phyloP scores from a whole-genome alignment of 2,888 invertebrate species.

The Carcina quercana region DNA sequence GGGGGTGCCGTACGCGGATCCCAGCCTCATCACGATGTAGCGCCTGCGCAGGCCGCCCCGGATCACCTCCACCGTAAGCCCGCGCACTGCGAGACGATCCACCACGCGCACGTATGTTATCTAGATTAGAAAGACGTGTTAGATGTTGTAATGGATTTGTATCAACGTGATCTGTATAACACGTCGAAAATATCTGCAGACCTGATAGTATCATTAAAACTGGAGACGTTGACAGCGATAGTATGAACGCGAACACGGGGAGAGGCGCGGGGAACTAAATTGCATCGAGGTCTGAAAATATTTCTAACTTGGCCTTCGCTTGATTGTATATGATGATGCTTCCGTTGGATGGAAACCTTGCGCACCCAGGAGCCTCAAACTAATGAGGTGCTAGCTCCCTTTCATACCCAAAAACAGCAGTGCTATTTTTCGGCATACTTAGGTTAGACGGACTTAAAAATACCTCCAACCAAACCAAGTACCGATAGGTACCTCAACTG shows the following conservation, averaged over 20 bases:
- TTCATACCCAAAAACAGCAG: too few species aligned
- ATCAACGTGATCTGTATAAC: too few species aligned
- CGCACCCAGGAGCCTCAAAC: too few species aligned
- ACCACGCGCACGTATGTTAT: conserved; percentile 51
- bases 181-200: too few species aligned
- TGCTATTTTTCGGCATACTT: too few species aligned
- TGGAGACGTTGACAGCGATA: not conserved
- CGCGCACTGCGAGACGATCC: conserved; percentile 45
- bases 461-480: too few species aligned
- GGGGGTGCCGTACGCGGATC: conserved; percentile 38
- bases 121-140: conserved; percentile 23
- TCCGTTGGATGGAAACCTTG: too few species aligned
- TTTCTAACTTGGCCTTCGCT: too few species aligned
- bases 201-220: too few species aligned
- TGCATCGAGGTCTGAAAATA: not conserved
- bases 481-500: not conserved
- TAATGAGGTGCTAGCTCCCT: too few species aligned
- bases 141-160: too few species aligned
- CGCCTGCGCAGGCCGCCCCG: conserved; percentile 44
- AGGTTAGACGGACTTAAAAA: not conserved
- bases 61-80: conserved; percentile 34
- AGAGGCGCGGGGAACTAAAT: not conserved
- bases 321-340: too few species aligned
- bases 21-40: conserved; percentile 33
- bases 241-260: not conserved